phyloP scores from a whole-genome alignment of 2,888 invertebrate genomes.

The Invenusta paracnida region DNA sequence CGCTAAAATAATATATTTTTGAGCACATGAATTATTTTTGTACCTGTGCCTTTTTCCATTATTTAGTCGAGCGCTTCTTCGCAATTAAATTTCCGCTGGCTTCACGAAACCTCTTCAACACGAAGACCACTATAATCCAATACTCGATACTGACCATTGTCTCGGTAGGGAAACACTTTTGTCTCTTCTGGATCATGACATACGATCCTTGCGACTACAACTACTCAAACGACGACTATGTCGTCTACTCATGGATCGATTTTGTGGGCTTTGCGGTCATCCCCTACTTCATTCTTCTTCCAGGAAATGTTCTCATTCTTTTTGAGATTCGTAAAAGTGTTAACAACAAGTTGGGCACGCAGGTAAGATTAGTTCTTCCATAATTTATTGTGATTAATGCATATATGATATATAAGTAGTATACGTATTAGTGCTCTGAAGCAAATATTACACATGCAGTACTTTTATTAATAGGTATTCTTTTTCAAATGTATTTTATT shows the following conservation, averaged over 20 bases:
- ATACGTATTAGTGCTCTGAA: too few species aligned
- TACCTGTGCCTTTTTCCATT: too few species aligned
- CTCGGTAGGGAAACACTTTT: not conserved
- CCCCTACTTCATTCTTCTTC: not conserved
- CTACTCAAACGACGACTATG: not conserved
- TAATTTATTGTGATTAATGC: too few species aligned
- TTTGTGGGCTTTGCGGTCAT: not conserved
- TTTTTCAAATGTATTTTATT: too few species aligned
- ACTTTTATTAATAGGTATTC: too few species aligned
- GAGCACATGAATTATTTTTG: too few species aligned
- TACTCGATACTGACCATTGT: not conserved
- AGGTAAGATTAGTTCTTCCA: not conserved
- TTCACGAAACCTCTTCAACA: not conserved
- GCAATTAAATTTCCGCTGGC: not conserved
- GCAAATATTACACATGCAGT: too few species aligned
- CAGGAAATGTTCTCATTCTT: not conserved
- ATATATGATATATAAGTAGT: too few species aligned
- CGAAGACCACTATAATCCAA: not conserved
- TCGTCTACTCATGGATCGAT: not conserved
- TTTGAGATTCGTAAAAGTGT: not conserved
- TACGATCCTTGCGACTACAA: not conserved
- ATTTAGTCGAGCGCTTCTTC: not conserved
- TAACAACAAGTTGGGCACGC: not conserved
- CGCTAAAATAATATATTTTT: too few species aligned
- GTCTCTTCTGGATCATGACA: not conserved